Base-by-base conservation (phyloP, 2,113 vertebrate species). In the Ancistrus triradiatus region DNA sequence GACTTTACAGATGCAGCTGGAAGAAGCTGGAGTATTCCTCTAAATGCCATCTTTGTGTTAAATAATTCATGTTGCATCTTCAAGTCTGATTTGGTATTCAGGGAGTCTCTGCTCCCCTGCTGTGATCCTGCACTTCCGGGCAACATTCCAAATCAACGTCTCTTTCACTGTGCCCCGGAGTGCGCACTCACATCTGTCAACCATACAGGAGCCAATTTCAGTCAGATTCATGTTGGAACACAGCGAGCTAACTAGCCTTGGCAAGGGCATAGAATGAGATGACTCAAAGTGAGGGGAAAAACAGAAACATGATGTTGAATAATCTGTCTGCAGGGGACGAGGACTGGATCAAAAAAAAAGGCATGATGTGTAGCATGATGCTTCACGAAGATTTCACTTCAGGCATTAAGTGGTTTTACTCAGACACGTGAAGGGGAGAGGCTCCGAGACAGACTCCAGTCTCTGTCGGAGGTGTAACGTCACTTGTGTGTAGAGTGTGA, bases 281-380 rank as follows among this genome's bases (percentile, higher is more conserved):
- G 19, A 3, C 44, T 48, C 14, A 10, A 62, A 40, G 27, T 15
- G 21, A 11, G 31, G 19, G 21, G 18, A 3, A 4, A 21, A 11
- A n/a, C 50, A 13, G 62, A 64, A 63, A 55, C 27, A 64, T 52
- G 47, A 50, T 64, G 62, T 64, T 53, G 38, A 64, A 44, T 64
- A 55, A 55, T 44, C n/a, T 55, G 62, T 55, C 62, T 64, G 51
- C 27, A 17, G 50, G 62, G 62, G 40, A 64, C 27, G 28, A 27
- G 25, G 38, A 19, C 51, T 28, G 5, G 38, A 55, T 55, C 50
- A 64, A 64, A 63, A 64, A 48, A 28, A n/a, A n/a, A n/a, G 28
- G 18, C 11, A 14, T 37, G 51, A 56, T 24, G 21, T 47, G 50
- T 5, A 31, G 42, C 18, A 13, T 18, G 50, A 44, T 14, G 10